phyloP scores from a whole-genome alignment of 35 echinoderm and acorn worm species.

The Antedon bifida region DNA sequence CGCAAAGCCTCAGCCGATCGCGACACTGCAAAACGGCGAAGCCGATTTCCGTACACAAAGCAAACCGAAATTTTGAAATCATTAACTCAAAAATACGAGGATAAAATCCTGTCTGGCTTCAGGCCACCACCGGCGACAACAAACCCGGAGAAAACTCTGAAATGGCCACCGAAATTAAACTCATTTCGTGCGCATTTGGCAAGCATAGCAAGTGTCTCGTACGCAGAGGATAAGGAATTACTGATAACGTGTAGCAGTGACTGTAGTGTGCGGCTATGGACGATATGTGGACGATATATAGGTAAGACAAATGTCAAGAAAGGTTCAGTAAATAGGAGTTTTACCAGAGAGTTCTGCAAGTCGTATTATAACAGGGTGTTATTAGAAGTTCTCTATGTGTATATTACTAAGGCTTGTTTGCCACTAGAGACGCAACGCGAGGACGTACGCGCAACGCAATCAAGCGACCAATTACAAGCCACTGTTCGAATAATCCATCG shows the following conservation, averaged over 20 bases:
- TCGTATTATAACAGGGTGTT: not conserved
- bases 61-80: conserved; percentile 33
- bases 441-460: too few species aligned
- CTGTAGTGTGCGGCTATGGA: conserved; percentile 83
- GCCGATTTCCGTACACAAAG: conserved; percentile 35
- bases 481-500: too few species aligned
- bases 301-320: conserved; percentile 48
- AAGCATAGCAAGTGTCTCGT: conserved; percentile 51
- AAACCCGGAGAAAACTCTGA: conserved; percentile 54
- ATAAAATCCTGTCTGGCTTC: conserved; percentile 21
- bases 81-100: conserved; percentile 24
- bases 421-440: too few species aligned
- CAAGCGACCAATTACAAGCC: too few species aligned
- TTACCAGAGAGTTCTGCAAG: not conserved
- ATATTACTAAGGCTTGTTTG: too few species aligned
- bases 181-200: conserved; percentile 78
- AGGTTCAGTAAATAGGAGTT: not conserved
- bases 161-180: conserved; percentile 63
- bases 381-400: too few species aligned
- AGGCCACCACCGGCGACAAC: conserved; percentile 34
- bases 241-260: conserved; percentile 69
- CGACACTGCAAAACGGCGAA: not conserved
- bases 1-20: conserved; percentile 1
- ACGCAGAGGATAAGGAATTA: conserved; percentile 68
- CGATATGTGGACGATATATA: conserved; percentile 85